A percentile compares a stretch with the other conserved stretches of the same genome.
phyloP scores from a whole-genome alignment of 2,797 vertebrate genomes.

The Acrossocheilus wenchowensis region DNA sequence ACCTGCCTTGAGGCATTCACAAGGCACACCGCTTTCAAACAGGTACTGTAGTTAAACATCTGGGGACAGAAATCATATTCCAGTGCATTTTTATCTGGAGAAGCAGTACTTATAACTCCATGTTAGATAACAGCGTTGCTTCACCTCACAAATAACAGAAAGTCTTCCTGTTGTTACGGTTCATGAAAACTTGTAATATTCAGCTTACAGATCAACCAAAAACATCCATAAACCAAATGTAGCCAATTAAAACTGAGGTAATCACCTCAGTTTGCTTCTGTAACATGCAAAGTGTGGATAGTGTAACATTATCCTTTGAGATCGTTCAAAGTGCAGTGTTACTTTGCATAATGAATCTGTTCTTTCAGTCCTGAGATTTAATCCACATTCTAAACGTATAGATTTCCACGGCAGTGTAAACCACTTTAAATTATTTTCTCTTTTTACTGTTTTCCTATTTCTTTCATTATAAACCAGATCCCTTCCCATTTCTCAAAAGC shows the following conservation, averaged over 20 bases:
- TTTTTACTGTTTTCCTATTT: background rate
- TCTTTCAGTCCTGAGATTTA: slow-evolving; percentile 44
- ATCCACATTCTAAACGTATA: slow-evolving; percentile 30
- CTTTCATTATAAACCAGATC: background rate
- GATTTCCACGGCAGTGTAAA: background rate
- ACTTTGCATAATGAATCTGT: slow-evolving; percentile 29
- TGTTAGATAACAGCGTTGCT: slow-evolving; percentile 17
- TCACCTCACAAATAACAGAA: slow-evolving; percentile 5
- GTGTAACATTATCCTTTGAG: slow-evolving; percentile 35
- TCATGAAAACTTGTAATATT: slow-evolving; percentile 7
- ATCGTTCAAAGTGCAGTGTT: slow-evolving; percentile 41
- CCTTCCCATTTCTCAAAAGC: slow-evolving; percentile 12
- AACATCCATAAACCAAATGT: slow-evolving; percentile 16
- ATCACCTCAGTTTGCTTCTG: slow-evolving; percentile 22
- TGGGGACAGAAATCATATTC: slow-evolving; percentile 26
- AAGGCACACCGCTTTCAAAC: slow-evolving; percentile 22
- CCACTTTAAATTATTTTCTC: background rate
- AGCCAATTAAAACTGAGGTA: slow-evolving; percentile 28
- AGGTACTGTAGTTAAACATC: slow-evolving; percentile 33
- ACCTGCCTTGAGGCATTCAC: slow-evolving; percentile 22
- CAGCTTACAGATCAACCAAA: background rate
- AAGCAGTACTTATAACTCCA: slow-evolving; percentile 20
- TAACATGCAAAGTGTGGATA: slow-evolving; percentile 24
- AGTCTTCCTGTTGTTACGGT: slow-evolving; percentile 1
- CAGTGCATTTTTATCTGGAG: slow-evolving; percentile 47